These are phyloP conservation scores for Ceriagrion tenellum DNA, from an alignment of 2,888 invertebrate species.

Conservation along the genomic window DNA sequence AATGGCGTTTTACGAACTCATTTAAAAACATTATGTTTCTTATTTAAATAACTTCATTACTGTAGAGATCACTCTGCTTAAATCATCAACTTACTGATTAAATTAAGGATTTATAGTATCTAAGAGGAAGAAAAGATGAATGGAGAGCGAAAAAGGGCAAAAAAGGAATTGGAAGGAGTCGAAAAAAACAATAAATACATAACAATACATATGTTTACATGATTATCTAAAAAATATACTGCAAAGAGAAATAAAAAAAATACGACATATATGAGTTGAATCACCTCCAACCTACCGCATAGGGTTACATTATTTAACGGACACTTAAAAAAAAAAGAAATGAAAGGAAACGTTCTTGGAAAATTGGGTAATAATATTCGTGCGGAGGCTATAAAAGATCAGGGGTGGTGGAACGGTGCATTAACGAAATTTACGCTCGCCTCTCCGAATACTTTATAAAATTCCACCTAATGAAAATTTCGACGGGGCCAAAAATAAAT, in stretches of 20 bases:
- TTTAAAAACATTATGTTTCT: too few species aligned
- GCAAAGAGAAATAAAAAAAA: neutral
- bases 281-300: neutral
- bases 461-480: conserved; percentile 12
- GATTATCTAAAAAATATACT: neutral
- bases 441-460: neutral
- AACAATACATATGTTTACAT: too few species aligned
- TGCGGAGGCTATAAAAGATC: neutral
- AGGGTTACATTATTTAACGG: neutral
- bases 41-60: too few species aligned
- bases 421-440: neutral
- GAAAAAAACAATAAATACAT: too few species aligned
- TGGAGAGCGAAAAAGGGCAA: too few species aligned
- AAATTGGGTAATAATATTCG: neutral
- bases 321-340: neutral
- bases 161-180: too few species aligned
- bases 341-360: neutral
- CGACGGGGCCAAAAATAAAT: neutral
- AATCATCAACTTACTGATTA: too few species aligned
- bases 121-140: too few species aligned
- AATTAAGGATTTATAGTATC: too few species aligned
- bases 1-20: too few species aligned
- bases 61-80: too few species aligned
- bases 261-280: neutral
- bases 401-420: neutral